These are phyloP conservation scores for Polydrusus cervinus DNA, from an alignment of 2,888 invertebrate species.

Conservation along the genomic window DNA sequence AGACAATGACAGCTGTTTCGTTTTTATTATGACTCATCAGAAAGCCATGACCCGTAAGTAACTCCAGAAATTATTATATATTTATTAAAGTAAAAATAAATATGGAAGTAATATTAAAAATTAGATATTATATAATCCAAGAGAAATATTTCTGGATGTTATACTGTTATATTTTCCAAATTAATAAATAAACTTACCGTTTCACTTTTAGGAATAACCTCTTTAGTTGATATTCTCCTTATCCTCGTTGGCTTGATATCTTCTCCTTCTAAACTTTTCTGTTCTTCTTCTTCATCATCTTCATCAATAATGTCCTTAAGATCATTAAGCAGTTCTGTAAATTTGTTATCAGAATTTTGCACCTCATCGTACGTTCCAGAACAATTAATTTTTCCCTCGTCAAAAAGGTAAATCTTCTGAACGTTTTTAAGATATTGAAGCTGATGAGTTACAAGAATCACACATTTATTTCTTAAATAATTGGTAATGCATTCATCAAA, in stretches of 20 bases:
- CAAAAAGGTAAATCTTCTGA: conserved; percentile 74
- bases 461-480: conserved; percentile 78
- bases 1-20: too few relatives aligned
- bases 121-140: too few relatives aligned
- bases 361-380: conserved; percentile 81
- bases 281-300: conserved; percentile 58
- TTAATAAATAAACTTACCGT: conserved; percentile 34
- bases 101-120: too few relatives aligned
- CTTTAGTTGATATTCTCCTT: conserved; percentile 50
- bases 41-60: too few relatives aligned
- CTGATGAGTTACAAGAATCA: conserved; percentile 84
- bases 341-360: conserved; percentile 81
- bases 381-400: conserved; percentile 74
- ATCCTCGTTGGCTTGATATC: conserved; percentile 51
- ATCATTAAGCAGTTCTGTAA: conserved; percentile 73
- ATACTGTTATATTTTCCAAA: too few relatives aligned
- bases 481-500: conserved; percentile 84
- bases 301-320: conserved; percentile 54
- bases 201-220: conserved; percentile 58
- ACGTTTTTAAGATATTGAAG: conserved; percentile 77
- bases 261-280: conserved; percentile 57
- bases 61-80: too few relatives aligned
- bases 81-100: too few relatives aligned
- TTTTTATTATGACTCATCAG: too few relatives aligned
- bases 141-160: too few relatives aligned